phyloP scores from a whole-genome alignment of 2,797 vertebrate species.

The Helicolenus hilgendorfi region DNA sequence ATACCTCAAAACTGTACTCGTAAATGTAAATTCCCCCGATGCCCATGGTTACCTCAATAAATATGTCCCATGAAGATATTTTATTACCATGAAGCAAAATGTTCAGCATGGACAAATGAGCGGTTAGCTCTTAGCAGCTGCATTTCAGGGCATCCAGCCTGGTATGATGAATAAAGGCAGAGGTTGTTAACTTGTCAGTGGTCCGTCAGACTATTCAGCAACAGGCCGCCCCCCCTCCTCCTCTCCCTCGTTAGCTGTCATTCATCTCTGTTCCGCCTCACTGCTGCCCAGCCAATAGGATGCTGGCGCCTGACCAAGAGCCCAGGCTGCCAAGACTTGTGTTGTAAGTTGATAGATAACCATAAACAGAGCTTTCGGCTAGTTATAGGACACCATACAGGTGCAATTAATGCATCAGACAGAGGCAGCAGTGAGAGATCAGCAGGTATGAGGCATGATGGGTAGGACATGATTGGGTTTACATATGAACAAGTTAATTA shows the following conservation, averaged over 20 bases:
- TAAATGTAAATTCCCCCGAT: neutral
- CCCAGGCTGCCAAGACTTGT: slow-evolving; percentile 82
- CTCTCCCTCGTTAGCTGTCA: slow-evolving; percentile 77
- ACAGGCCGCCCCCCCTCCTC: neutral
- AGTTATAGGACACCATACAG: slow-evolving; percentile 89
- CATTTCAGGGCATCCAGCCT: slow-evolving; percentile 53
- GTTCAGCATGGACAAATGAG: neutral
- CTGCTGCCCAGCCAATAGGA: slow-evolving; percentile 86
- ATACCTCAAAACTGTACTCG: neutral
- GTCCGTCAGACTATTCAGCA: slow-evolving; percentile 65
- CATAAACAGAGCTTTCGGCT: slow-evolving; percentile 82
- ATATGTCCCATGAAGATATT: neutral
- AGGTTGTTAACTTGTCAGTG: slow-evolving; percentile 84
- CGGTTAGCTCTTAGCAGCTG: slow-evolving; percentile 52
- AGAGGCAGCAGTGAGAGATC: slow-evolving; percentile 17
- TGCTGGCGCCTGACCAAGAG: slow-evolving; percentile 87
- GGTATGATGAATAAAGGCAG: slow-evolving; percentile 73
- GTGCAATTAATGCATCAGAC: slow-evolving; percentile 84
- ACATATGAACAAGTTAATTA: slow-evolving; percentile 41
- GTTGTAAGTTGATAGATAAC: slow-evolving; percentile 86
- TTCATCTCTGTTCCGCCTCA: slow-evolving; percentile 90
- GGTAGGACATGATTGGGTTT: slow-evolving; percentile 23
- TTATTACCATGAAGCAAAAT: neutral
- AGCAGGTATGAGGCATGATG: slow-evolving; percentile 28
- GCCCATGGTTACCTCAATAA: neutral